These are phyloP conservation scores for Agriotes lineatus DNA, from an alignment of 2,888 invertebrate species.

Conservation along the genomic window DNA sequence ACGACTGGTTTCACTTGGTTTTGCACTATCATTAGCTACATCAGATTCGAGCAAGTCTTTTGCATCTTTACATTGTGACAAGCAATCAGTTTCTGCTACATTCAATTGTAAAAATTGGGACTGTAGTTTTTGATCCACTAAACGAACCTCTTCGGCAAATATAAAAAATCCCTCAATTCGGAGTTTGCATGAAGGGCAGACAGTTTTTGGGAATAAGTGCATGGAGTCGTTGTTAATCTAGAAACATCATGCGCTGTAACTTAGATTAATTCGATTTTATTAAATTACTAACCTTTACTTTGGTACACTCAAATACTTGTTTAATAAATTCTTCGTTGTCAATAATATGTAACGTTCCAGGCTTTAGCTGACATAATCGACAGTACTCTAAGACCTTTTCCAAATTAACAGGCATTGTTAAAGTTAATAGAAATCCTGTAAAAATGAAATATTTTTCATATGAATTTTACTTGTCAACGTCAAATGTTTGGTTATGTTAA, in stretches of 20 bases:
- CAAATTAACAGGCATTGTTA: background rate
- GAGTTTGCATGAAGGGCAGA: constrained; percentile 49
- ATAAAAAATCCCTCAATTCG: constrained; percentile 48
- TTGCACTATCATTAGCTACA: background rate
- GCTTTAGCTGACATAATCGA: constrained; percentile 45
- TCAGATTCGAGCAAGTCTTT: background rate
- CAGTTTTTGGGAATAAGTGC: constrained; percentile 45
- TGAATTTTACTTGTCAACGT: too few species aligned
- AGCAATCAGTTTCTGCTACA: too few species aligned
- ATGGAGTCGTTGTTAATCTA: constrained; percentile 48
- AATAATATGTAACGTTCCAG: constrained; percentile 15
- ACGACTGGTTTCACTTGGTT: background rate
- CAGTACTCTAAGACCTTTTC: constrained; percentile 23
- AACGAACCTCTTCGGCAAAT: constrained; percentile 47
- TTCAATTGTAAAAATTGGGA: too few species aligned
- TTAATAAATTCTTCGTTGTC: constrained; percentile 44
- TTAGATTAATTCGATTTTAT: too few species aligned
- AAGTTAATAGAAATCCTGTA: too few species aligned
- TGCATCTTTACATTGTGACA: background rate
- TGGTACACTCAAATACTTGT: constrained; percentile 48
- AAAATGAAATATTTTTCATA: too few species aligned
- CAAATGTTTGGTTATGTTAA: too few species aligned
- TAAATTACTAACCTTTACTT: constrained; percentile 49
- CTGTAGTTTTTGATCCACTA: constrained; percentile 47
- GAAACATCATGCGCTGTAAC: too few species aligned